These are phyloP conservation scores for Drosophila nr. fundita DNA, from an alignment of 2,888 invertebrate species.

Conservation along the genomic window DNA sequence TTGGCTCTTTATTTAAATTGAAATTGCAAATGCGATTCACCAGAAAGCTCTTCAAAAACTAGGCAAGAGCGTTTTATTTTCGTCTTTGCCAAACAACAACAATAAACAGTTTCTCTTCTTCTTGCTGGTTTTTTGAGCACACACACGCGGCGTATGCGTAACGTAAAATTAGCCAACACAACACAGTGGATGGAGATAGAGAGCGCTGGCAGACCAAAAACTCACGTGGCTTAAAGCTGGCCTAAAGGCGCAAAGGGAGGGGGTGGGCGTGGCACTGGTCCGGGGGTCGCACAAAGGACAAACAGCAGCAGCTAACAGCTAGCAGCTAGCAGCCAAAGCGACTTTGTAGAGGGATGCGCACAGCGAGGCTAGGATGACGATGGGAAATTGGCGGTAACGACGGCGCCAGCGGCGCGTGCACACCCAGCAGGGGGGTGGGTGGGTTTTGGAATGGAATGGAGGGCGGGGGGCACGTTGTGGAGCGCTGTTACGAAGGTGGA, in stretches of 20 bases:
- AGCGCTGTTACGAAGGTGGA: conserved; percentile 31
- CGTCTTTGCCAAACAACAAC: conserved; percentile 27
- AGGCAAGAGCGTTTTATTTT: conserved; percentile 65
- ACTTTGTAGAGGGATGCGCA: background rate
- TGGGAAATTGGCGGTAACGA: conserved; percentile 61
- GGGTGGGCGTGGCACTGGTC: conserved; percentile 41
- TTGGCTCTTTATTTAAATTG: conserved; percentile 8
- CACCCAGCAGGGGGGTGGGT: conserved; percentile 1
- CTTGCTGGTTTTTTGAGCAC: background rate
- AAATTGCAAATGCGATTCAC: background rate
- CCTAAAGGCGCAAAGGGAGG: background rate
- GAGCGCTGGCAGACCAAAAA: conserved; percentile 30
- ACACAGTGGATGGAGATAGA: conserved; percentile 26
- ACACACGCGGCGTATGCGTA: conserved; percentile 65
- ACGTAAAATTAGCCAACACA: conserved; percentile 69
- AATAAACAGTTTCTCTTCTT: background rate
- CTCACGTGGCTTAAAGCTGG: conserved; percentile 41
- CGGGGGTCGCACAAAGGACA: conserved; percentile 75
- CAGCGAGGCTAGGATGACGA: conserved; percentile 13
- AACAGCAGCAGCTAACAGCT: conserved; percentile 29
- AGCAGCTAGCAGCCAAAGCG: background rate
- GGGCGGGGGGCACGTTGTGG: background rate
- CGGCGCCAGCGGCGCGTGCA: conserved; percentile 49
- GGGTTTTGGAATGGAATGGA: background rate
- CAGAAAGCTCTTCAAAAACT: conserved; percentile 72